Evolutionary conservation across 2,888 invertebrate genomes (phyloP).

Genomic region (Perizoma affinitatum): DNA sequence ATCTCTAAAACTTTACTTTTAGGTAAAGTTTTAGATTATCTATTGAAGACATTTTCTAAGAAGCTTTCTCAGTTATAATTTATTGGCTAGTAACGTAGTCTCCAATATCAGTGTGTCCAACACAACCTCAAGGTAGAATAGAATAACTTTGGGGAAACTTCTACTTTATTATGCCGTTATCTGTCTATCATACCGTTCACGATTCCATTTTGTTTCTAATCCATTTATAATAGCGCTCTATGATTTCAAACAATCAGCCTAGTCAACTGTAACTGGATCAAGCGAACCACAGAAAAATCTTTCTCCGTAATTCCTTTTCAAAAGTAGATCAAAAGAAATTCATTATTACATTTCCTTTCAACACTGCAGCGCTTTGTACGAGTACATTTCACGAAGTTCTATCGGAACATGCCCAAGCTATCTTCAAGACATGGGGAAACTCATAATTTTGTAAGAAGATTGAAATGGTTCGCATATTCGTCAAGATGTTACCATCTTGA

Average conservation of each 20-base stretch:
- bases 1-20: no score
- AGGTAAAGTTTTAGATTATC: no score
- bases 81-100: background rate
- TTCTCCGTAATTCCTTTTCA: conserved; percentile 31
- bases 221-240: conserved; percentile 49
- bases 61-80: no score
- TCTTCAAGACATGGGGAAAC: conserved; percentile 7
- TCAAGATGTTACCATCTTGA: conserved; percentile 12
- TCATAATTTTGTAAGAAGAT: conserved; percentile 27
- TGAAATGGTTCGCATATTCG: conserved; percentile 31
- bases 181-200: conserved; percentile 21
- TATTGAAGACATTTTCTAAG: no score
- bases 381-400: conserved; percentile 11
- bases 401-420: background rate
- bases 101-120: background rate
- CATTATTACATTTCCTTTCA: conserved; percentile 19
- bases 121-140: background rate
- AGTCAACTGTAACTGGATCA: conserved; percentile 47
- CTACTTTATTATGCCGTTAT: conserved; percentile 15
- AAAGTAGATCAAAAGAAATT: conserved; percentile 29
- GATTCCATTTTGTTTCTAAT: conserved; percentile 44
- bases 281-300: conserved; percentile 35
- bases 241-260: conserved; percentile 46
- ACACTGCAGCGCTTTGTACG: conserved; percentile 17
- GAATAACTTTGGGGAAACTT: conserved; percentile 1